A percentile compares a stretch with the other conserved stretches of the same genome.
Conservation (phyloP, 2,888 invertebrate genomes). For the Pandemis corylana region DNA sequence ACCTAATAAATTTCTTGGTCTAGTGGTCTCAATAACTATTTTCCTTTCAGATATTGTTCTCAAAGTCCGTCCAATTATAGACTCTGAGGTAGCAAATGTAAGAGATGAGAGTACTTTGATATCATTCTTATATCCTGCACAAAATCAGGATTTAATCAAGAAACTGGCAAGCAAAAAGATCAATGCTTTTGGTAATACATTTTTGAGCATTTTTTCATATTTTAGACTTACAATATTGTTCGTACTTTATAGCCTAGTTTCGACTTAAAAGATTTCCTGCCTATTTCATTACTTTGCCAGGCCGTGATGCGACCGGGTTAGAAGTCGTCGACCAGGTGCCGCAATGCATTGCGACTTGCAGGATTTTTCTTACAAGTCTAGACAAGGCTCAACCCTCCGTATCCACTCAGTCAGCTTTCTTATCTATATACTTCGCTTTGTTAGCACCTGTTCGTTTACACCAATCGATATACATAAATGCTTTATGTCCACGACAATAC, state of each 20-base stretch:
- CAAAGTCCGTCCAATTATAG: conserved; percentile 90
- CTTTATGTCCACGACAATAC: neutral
- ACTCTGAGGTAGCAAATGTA: conserved; percentile 87
- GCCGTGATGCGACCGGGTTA: too few relatives aligned
- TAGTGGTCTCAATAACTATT: conserved; percentile 24
- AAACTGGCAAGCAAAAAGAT: conserved; percentile 88
- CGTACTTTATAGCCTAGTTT: too few relatives aligned
- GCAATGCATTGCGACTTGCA: too few relatives aligned
- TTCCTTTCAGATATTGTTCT: conserved; percentile 89
- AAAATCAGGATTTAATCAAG: conserved; percentile 90
- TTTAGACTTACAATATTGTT: neutral
- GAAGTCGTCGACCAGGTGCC: too few relatives aligned
- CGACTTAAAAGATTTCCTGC: too few relatives aligned
- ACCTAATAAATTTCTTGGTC: conserved; percentile 6
- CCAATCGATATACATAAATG: too few relatives aligned
- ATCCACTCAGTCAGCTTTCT: too few relatives aligned
- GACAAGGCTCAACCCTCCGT: too few relatives aligned
- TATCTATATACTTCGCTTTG: too few relatives aligned
- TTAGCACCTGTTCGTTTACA: too few relatives aligned
- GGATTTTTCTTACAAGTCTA: too few relatives aligned
- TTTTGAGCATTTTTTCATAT: conserved; percentile 15
- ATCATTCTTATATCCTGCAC: conserved; percentile 94
- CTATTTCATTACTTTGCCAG: too few relatives aligned
- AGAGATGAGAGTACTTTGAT: conserved; percentile 89
- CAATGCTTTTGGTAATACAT: conserved; percentile 90